A percentile compares a stretch with the other conserved stretches of the same genome.
phyloP scores from a whole-genome alignment of 2,888 invertebrate species.

The Drosophila algonquin region DNA sequence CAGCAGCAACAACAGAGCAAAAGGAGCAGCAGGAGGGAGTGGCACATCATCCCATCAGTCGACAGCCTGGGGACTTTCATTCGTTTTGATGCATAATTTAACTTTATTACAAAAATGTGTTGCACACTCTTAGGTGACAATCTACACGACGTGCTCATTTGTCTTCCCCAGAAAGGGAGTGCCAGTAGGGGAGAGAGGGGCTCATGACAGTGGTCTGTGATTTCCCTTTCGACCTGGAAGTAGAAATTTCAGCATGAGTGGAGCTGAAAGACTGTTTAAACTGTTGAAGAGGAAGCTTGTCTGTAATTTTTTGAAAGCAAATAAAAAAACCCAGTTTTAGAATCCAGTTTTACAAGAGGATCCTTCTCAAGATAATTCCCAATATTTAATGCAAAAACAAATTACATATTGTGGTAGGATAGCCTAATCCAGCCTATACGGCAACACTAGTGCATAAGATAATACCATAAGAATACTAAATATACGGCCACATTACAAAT shows the following conservation, averaged over 20 bases:
- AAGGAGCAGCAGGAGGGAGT: not conserved
- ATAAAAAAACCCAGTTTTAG: no score
- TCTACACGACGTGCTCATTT: slow-evolving; percentile 25
- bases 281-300: not conserved
- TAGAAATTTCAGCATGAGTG: not conserved
- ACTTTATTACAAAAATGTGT: slow-evolving; percentile 63
- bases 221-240: slow-evolving; percentile 19
- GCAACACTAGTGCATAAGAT: no score
- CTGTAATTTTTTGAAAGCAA: no score
- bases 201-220: slow-evolving; percentile 16
- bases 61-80: slow-evolving; percentile 49
- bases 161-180: slow-evolving; percentile 7
- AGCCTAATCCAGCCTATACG: no score
- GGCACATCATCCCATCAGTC: slow-evolving; percentile 18
- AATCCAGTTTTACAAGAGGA: no score
- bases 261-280: not conserved
- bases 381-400: no score
- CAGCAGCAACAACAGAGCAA: no score
- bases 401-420: no score
- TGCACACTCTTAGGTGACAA: slow-evolving; percentile 53
- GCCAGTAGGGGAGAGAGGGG: not conserved
- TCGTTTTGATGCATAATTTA: slow-evolving; percentile 71
- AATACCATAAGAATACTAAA: no score
- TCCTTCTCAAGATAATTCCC: no score
- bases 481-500: no score